Conservation (phyloP, 64 coral and sea anemone genomes). For the Montipora cactus region DNA sequence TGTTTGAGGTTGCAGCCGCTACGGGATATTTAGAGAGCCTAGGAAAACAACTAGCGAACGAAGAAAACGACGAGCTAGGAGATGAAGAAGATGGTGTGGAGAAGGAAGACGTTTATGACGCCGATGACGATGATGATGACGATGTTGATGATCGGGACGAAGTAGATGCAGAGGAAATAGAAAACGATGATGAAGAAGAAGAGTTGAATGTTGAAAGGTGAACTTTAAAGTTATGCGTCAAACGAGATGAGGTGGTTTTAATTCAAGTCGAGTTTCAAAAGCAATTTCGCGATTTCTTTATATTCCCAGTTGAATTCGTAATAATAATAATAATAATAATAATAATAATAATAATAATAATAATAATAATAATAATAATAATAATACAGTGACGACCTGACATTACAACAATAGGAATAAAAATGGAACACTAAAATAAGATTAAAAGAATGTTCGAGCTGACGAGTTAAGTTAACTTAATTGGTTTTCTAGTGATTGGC, state of each 20-base stretch:
- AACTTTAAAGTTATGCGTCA: neutral
- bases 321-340: too few species aligned
- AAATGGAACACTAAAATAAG: too few species aligned
- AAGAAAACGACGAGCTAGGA: neutral
- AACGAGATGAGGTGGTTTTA: too few species aligned
- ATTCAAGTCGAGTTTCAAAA: neutral
- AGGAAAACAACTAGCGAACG: neutral
- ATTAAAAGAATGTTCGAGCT: too few species aligned
- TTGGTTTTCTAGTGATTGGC: too few species aligned
- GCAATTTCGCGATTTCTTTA: neutral
- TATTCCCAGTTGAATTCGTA: too few species aligned
- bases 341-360: too few species aligned
- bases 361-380: too few species aligned
- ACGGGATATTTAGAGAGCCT: neutral
- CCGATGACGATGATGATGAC: conserved; percentile 5
- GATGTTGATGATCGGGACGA: conserved; percentile 48
- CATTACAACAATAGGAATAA: too few species aligned
- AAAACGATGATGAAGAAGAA: conserved; percentile 53
- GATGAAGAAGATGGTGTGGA: conserved; percentile 3
- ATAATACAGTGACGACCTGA: too few species aligned
- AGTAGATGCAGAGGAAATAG: conserved; percentile 8
- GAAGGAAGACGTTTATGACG: neutral
- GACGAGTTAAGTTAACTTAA: too few species aligned
- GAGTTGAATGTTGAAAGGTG: conserved; percentile 56
- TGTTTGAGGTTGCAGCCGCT: conserved; percentile 45